Evolutionary conservation across 2,797 vertebrate species (phyloP), one percentile per base, ranked within the genome.

Genomic region (Pseudomugil tenellus): DNA sequence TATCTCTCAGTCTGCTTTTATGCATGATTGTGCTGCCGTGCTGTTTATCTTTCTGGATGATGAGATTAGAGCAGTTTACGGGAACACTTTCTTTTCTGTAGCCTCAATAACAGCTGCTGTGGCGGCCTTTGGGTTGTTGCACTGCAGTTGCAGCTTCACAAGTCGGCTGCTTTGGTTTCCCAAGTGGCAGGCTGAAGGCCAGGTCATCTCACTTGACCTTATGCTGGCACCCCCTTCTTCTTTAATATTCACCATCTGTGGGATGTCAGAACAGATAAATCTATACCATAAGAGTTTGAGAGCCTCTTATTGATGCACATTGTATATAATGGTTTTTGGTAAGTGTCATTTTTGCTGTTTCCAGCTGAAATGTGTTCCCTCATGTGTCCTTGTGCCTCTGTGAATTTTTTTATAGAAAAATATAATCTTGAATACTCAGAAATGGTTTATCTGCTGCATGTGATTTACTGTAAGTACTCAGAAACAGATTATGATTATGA

Each of bases 191-290:
- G 82, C 90, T 85, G 89, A 87, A 89, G 88, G 89, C 90, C 83
- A 77, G 90, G 90, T 85, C 81, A 77, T 78, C 84, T 87, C 80
- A 85, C 74, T 82, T 87, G 91, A 92, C 89, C 89, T 83, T 57
- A 21, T 26, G 77, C 82, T 91, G 89, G 84, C 89, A 87, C 70
- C 76, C 57, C 63, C 72, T 76, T 77, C 76, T 81, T 75, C 70
- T 85, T 90, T 90, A 91, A 90, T 91, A 88, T 88, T 84, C 87
- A 85, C 89, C 90, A 92, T 92, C 91, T 93, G 89, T 79, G 74
- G 81, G 80, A 71, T 85, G 91, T 91, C 91, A 87, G 79, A 78
- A 64, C 87, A 83, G 75, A 89, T 92, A 87, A 89, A 91, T 91
- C 89, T 73, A 87, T 90, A 90, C 87, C 81, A 81, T 82, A 88